phyloP scores from a whole-genome alignment of 1,140 invertebrate species.

The Drosophila kohkoa region DNA sequence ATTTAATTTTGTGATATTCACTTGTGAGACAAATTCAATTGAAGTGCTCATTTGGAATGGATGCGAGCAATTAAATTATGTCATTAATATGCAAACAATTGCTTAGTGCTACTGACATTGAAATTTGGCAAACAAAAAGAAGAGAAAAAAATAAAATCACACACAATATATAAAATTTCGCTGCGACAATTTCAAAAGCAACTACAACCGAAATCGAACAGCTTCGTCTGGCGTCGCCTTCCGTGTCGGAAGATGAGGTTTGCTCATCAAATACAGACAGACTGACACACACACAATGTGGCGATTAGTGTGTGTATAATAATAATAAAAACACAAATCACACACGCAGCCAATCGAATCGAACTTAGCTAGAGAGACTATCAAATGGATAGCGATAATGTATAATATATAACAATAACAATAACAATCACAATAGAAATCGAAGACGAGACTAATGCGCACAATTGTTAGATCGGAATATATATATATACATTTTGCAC shows the following conservation, averaged over 20 bases:
- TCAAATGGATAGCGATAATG: conserved; percentile 31
- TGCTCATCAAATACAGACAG: conserved; percentile 40
- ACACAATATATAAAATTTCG: conserved; percentile 53
- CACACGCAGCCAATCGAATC: conserved; percentile 10
- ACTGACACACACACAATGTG: conserved; percentile 15
- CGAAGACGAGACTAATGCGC: background rate
- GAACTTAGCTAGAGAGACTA: conserved; percentile 28
- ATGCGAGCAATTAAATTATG: conserved; percentile 28
- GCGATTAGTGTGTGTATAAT: conserved; percentile 6
- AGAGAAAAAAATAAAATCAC: conserved; percentile 29
- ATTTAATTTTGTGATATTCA: background rate
- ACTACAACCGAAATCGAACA: conserved; percentile 26
- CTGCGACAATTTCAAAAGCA: conserved; percentile 62
- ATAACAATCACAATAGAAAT: background rate
- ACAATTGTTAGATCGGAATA: conserved; percentile 52
- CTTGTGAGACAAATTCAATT: background rate
- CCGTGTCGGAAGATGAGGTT: conserved; percentile 72
- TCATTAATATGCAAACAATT: conserved; percentile 68
- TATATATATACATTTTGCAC: conserved; percentile 45
- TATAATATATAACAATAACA: conserved; percentile 29
- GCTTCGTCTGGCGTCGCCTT: conserved; percentile 58
- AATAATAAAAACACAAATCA: conserved; percentile 28
- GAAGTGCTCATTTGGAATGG: conserved; percentile 21
- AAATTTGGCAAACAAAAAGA: conserved; percentile 62
- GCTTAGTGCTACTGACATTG: conserved; percentile 70